Conservation (phyloP, 1,140 invertebrate species). For the Aradophagus sp. region DNA sequence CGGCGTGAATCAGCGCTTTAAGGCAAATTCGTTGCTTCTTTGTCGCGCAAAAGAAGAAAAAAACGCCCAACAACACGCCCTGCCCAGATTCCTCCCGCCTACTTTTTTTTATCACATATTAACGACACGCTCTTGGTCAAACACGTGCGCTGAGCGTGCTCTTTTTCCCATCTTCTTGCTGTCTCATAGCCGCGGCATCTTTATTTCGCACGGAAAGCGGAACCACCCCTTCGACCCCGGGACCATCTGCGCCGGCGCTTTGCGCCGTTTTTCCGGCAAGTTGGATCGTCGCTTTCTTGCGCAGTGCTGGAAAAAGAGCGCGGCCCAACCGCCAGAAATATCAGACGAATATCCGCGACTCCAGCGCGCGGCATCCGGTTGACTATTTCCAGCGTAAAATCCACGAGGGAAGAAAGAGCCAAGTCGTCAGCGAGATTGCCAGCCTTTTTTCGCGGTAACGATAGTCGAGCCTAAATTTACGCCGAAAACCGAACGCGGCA, state of each 20-base stretch:
- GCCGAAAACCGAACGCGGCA: no score
- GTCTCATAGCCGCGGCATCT: neutral
- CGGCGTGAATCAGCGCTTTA: slow-evolving; percentile 42
- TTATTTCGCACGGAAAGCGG: slow-evolving; percentile 22
- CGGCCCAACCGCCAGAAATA: slow-evolving; percentile 65
- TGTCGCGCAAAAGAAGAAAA: slow-evolving; percentile 4
- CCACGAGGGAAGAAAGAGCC: slow-evolving; percentile 32
- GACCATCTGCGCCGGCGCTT: slow-evolving; percentile 26
- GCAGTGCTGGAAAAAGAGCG: slow-evolving; percentile 62
- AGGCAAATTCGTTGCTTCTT: slow-evolving; percentile 24
- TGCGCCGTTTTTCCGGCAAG: slow-evolving; percentile 30
- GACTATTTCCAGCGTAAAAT: slow-evolving; percentile 73
- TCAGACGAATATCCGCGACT: slow-evolving; percentile 62
- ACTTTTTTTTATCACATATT: slow-evolving; percentile 11
- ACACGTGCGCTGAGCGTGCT: slow-evolving; percentile 3
- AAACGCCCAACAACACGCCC: slow-evolving; percentile 19
- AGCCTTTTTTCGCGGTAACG: slow-evolving; percentile 30
- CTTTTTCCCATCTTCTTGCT: neutral
- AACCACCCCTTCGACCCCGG: slow-evolving; percentile 35
- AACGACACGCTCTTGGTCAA: slow-evolving; percentile 5
- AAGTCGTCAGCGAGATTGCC: slow-evolving; percentile 24
- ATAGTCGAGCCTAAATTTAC: slow-evolving; percentile 48
- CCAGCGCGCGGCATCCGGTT: slow-evolving; percentile 67
- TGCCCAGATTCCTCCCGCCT: slow-evolving; percentile 28
- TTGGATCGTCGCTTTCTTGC: slow-evolving; percentile 50